phyloP scores from a whole-genome alignment of 2,113 vertebrate genomes.

The Hystrix cristata region DNA sequence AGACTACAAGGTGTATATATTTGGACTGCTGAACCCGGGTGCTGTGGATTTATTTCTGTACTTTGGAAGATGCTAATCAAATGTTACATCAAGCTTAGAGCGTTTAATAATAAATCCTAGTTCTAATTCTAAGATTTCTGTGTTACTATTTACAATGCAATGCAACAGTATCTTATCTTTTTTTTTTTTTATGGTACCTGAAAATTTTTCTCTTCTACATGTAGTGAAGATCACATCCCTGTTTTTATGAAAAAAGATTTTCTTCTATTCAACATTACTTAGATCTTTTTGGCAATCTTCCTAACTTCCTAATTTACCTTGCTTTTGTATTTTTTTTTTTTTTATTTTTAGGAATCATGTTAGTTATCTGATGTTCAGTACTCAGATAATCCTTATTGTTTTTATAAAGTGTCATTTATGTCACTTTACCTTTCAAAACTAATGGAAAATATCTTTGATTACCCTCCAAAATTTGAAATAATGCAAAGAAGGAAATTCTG shows the following conservation, averaged over 20 bases:
- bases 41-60: background rate
- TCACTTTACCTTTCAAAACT: background rate
- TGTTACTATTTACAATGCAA: background rate
- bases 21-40: background rate
- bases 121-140: background rate
- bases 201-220: background rate
- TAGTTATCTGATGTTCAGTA: background rate
- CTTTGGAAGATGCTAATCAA: background rate
- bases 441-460: background rate
- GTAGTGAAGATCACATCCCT: background rate
- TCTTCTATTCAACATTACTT: background rate
- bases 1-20: rapidly evolving
- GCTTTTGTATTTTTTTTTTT: background rate
- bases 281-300: background rate
- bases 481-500: background rate
- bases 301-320: background rate
- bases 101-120: background rate
- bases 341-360: background rate
- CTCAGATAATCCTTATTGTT: background rate
- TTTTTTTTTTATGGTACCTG: background rate
- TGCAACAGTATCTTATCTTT: background rate
- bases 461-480: background rate
- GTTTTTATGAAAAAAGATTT: background rate
- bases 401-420: background rate
- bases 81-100: background rate